A percentile compares a stretch with the other conserved stretches of the same genome.
phyloP scores from a whole-genome alignment of 2,888 invertebrate species.

The Agriopis leucophaearia region DNA sequence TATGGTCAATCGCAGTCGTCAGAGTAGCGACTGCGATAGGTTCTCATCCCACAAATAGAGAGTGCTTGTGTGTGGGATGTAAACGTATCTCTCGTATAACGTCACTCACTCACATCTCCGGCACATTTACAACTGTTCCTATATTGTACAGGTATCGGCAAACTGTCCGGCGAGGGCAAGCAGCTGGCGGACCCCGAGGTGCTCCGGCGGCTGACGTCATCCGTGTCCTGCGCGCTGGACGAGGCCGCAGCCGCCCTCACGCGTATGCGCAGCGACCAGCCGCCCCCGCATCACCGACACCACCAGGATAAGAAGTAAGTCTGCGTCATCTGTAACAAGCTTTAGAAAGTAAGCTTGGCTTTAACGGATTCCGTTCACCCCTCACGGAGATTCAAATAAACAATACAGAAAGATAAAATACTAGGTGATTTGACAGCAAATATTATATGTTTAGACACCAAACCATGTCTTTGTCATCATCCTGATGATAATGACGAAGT shows the following conservation, averaged over 20 bases:
- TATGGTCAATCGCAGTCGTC: no score
- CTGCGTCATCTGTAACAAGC: neutral
- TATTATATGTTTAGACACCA: no score
- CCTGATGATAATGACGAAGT: no score
- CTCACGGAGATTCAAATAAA: no score
- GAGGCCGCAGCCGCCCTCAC: constrained; percentile 98
- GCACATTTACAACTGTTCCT: neutral
- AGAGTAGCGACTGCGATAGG: no score
- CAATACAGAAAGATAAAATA: no score
- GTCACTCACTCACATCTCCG: neutral
- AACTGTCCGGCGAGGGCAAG: constrained; percentile 93
- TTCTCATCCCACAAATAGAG: no score
- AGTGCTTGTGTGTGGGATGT: no score
- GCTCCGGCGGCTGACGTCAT: constrained; percentile 93
- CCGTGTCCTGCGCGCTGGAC: constrained; percentile 97
- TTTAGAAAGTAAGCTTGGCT: no score
- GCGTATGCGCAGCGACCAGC: constrained; percentile 97
- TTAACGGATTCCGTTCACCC: no score
- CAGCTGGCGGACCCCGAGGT: constrained; percentile 96
- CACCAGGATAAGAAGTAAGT: constrained; percentile 81
- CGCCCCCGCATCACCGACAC: constrained; percentile 85
- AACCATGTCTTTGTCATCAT: no score
- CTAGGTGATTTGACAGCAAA: no score
- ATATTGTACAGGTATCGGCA: constrained; percentile 90
- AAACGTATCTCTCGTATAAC: neutral